Evolutionary conservation across 2,113 vertebrate species (phyloP).

Genomic region (Nymphicus hollandicus): DNA sequence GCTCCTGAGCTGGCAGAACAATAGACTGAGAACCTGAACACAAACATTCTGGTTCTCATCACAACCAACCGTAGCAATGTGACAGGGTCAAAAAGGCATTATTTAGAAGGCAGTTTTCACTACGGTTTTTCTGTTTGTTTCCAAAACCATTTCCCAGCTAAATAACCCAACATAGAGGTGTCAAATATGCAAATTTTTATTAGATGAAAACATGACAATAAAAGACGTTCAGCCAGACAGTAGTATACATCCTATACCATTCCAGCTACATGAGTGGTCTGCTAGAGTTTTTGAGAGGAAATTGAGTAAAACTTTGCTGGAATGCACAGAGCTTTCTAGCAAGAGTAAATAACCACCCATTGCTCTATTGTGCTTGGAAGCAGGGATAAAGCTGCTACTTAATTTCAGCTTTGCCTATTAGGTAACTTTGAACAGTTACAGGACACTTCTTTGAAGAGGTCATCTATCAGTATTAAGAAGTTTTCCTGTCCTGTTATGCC

Average conservation of each 20-base stretch:
- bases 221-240: not conserved
- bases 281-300: not conserved
- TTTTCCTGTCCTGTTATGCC: not conserved
- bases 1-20: not conserved
- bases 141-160: not conserved
- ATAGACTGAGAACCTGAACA: not conserved
- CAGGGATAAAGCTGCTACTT: not conserved
- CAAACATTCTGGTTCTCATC: not conserved
- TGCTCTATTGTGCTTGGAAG: not conserved
- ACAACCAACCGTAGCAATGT: rapidly evolving
- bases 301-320: not conserved
- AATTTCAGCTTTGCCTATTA: not conserved
- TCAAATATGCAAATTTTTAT: not conserved
- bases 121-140: not conserved
- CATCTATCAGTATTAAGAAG: not conserved
- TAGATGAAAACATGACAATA: not conserved
- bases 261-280: rapidly evolving
- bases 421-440: not conserved
- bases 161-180: not conserved
- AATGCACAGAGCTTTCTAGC: not conserved
- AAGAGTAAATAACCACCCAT: not conserved
- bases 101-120: not conserved
- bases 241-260: not conserved
- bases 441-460: not conserved
- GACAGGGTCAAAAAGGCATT: not conserved